These are phyloP conservation scores for Plecturocebus donacophilus DNA, from an alignment of 2,113 vertebrate genomes.

Conservation along the genomic window DNA sequence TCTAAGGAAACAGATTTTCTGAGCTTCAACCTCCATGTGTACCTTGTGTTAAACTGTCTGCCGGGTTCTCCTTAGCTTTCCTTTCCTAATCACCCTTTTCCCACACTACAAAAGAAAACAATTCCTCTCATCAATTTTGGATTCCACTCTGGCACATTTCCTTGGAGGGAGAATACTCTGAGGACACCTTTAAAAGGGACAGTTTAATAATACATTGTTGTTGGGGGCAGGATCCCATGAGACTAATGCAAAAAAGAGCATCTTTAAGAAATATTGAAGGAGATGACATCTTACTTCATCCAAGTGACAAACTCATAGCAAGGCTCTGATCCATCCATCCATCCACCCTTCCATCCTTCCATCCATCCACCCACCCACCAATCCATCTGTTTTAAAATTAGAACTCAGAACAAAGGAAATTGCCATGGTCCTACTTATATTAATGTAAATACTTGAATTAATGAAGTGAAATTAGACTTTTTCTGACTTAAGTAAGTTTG, in stretches of 20 bases:
- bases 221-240: background rate
- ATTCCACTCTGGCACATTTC: background rate
- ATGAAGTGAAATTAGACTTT: background rate
- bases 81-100: background rate
- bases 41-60: background rate
- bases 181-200: background rate
- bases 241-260: background rate
- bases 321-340: background rate
- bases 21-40: background rate
- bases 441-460: background rate
- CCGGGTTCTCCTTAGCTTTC: background rate
- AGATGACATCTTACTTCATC: background rate
- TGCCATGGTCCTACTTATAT: background rate
- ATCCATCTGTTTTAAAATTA: background rate
- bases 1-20: background rate
- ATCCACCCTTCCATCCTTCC: background rate
- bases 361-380: background rate
- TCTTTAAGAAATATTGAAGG: background rate
- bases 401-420: constrained; percentile 9
- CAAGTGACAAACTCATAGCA: background rate
- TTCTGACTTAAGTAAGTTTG: constrained; percentile 22
- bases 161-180: background rate
- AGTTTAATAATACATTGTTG: background rate
- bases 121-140: background rate
- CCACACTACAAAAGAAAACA: background rate